phyloP scores from a whole-genome alignment of 1,140 invertebrate species.

The Dendroctonus ponderosae region DNA sequence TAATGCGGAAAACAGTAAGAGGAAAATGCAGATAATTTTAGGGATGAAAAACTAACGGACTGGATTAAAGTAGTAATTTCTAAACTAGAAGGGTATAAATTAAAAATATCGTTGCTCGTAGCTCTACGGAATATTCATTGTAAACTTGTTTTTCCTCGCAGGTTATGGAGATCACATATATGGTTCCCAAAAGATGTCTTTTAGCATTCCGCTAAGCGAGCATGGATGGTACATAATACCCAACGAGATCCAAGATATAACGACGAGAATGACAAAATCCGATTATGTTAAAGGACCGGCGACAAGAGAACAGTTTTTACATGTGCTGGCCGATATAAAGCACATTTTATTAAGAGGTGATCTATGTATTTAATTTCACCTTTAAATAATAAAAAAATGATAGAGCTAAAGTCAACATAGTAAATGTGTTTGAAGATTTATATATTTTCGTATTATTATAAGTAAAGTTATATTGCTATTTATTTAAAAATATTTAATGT shows the following conservation, averaged over 20 bases:
- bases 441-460: neutral
- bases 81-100: no score
- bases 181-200: slow-evolving; percentile 47
- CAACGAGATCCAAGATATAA: slow-evolving; percentile 60
- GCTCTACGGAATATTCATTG: no score
- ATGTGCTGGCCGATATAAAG: slow-evolving; percentile 76
- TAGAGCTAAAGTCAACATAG: slow-evolving; percentile 44
- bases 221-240: slow-evolving; percentile 72
- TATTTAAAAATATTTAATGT: neutral
- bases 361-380: neutral
- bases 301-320: slow-evolving; percentile 76
- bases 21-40: no score
- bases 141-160: slow-evolving; percentile 47
- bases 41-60: no score
- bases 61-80: no score
- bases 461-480: neutral
- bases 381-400: neutral
- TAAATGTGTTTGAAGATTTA: neutral
- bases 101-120: no score
- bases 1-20: no score
- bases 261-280: slow-evolving; percentile 55
- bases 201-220: slow-evolving; percentile 68
- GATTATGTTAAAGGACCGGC: slow-evolving; percentile 65
- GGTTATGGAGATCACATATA: slow-evolving; percentile 66
- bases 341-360: slow-evolving; percentile 70